A percentile compares a stretch with the other conserved stretches of the same genome.
These are phyloP conservation scores for Oceanites oceanicus DNA, from an alignment of 2,113 vertebrate species.

Conservation along the genomic window DNA sequence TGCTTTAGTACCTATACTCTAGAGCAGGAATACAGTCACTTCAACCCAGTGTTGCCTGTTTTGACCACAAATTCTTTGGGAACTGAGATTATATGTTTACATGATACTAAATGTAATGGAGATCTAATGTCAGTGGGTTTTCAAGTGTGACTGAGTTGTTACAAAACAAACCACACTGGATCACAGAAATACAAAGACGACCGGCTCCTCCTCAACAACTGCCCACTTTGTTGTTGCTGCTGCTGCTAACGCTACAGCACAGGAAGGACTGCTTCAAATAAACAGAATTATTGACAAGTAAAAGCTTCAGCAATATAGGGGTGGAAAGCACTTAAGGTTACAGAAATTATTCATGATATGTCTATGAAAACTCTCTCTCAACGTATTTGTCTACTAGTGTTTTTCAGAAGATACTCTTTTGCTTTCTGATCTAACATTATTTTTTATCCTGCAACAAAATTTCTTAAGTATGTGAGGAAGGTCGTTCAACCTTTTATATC, in stretches of 20 bases:
- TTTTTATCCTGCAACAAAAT: background rate
- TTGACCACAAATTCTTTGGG: background rate
- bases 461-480: background rate
- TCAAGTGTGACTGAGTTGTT: background rate
- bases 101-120: background rate
- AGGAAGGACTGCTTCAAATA: background rate
- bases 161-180: rapidly evolving
- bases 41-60: background rate
- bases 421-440: background rate
- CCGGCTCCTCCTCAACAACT: background rate
- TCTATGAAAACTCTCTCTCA: background rate
- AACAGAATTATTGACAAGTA: background rate
- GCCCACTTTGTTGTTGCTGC: background rate
- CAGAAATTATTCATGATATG: background rate
- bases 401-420: background rate
- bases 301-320: background rate
- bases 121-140: background rate
- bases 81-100: background rate
- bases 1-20: too few relatives aligned
- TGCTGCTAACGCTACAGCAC: background rate
- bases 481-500: background rate
- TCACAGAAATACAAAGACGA: background rate
- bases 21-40: background rate
- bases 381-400: background rate
- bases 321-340: background rate